Conservation (phyloP, 2,113 vertebrate genomes). For the Tupaia chinensis region DNA sequence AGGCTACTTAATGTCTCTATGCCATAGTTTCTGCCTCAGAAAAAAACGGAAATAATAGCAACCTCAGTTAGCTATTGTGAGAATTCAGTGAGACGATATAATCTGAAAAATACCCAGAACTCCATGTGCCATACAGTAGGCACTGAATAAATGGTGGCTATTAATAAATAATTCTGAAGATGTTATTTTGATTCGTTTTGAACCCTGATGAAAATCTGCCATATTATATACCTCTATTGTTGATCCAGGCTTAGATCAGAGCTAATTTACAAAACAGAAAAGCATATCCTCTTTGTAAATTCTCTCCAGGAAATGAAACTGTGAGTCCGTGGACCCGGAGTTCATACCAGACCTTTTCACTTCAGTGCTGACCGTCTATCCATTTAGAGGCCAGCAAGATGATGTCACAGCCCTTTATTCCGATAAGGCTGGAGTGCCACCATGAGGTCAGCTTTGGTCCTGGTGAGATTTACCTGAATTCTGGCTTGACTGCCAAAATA, state of each 20-base stretch:
- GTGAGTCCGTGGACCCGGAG: background rate
- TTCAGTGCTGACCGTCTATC: background rate
- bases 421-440: constrained; percentile 72
- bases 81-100: background rate
- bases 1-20: background rate
- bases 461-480: constrained; percentile 17
- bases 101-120: background rate
- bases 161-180: constrained; percentile 14
- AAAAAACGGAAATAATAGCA: constrained; percentile 28
- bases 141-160: background rate
- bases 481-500: background rate
- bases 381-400: background rate
- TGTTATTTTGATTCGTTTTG: constrained; percentile 47
- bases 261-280: constrained; percentile 17
- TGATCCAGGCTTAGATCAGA: background rate
- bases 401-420: constrained; percentile 4
- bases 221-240: background rate
- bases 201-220: background rate
- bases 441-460: constrained; percentile 65
- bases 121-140: background rate
- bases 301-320: background rate
- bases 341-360: background rate
- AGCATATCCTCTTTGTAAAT: background rate
- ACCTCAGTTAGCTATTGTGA: background rate
- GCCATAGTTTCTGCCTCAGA: constrained; percentile 24